A percentile compares a stretch with the other conserved stretches of the same genome.
phyloP scores from a whole-genome alignment of 1,140 invertebrate genomes.

The Drosophila rhopaloa region DNA sequence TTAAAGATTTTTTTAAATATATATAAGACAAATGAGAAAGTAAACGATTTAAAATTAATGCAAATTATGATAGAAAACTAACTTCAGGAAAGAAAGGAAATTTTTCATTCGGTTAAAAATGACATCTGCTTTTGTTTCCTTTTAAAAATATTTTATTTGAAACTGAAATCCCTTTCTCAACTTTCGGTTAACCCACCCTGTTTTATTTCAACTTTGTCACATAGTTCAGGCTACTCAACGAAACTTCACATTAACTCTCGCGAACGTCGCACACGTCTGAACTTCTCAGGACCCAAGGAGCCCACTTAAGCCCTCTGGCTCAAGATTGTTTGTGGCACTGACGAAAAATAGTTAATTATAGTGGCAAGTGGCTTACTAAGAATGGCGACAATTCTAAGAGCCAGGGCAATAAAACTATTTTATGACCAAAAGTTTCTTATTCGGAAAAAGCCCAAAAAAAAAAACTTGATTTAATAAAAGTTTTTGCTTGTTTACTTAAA shows the following conservation, averaged over 20 bases:
- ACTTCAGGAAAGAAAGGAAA: too few relatives aligned
- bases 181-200: neutral
- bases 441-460: slow-evolving; percentile 5
- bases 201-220: slow-evolving; percentile 41
- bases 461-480: slow-evolving; percentile 72
- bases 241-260: slow-evolving; percentile 67
- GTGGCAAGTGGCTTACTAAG: slow-evolving; percentile 71
- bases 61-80: too few relatives aligned
- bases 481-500: slow-evolving; percentile 43
- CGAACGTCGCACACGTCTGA: slow-evolving; percentile 50
- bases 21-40: too few relatives aligned
- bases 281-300: slow-evolving; percentile 39
- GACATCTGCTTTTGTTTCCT: neutral
- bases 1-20: too few relatives aligned
- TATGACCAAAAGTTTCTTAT: slow-evolving; percentile 61
- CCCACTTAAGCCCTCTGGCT: slow-evolving; percentile 32
- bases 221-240: slow-evolving; percentile 53
- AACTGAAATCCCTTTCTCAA: neutral
- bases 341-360: slow-evolving; percentile 79
- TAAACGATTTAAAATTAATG: too few relatives aligned
- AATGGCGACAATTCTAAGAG: slow-evolving; percentile 52
- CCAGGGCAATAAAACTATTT: slow-evolving; percentile 76
- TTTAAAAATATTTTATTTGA: neutral
- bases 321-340: slow-evolving; percentile 48
- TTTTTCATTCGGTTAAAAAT: too few relatives aligned